Conservation (phyloP, 2,888 invertebrate species). For the Bhutanitis thaidina region DNA sequence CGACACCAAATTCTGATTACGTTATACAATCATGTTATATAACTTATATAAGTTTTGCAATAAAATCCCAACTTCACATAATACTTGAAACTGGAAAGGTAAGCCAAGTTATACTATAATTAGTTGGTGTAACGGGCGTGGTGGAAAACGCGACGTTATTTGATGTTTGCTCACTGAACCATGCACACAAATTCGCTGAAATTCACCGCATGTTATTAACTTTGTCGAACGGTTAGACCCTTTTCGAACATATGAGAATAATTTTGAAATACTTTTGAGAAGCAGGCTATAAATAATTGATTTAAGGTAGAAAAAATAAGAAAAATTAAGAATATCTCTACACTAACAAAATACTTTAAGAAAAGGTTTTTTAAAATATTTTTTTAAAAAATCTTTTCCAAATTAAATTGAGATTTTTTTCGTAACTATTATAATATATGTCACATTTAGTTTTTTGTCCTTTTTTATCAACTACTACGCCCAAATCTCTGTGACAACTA, state of each 20-base stretch:
- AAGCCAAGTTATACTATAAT: slow-evolving; percentile 19
- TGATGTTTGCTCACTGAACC: slow-evolving; percentile 34
- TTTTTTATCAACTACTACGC: too few species aligned
- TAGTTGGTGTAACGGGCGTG: slow-evolving; percentile 17
- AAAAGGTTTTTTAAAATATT: too few species aligned
- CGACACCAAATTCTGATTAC: slow-evolving; percentile 12
- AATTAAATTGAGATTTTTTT: too few species aligned
- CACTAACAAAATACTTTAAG: too few species aligned
- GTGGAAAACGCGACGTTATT: slow-evolving; percentile 24
- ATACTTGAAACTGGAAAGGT: slow-evolving; percentile 17
- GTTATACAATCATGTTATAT: slow-evolving; percentile 12
- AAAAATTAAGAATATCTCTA: too few species aligned
- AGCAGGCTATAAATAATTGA: slow-evolving; percentile 1
- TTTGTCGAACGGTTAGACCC: slow-evolving; percentile 26
- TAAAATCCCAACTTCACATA: slow-evolving; percentile 15
- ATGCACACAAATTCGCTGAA: slow-evolving; percentile 21
- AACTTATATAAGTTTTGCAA: slow-evolving; percentile 16
- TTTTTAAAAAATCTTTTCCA: too few species aligned
- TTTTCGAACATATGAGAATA: slow-evolving; percentile 11
- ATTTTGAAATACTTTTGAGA: slow-evolving; percentile 2
- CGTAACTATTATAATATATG: too few species aligned
- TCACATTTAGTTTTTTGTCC: too few species aligned
- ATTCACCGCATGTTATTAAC: slow-evolving; percentile 32
- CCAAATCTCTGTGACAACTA: too few species aligned
- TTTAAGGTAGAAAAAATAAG: too few species aligned